Percentiles rank a stretch among this genome's conserved stretches.
Evolutionary conservation across 2,888 invertebrate genomes (phyloP).

Genomic region (Tipula vernalis): DNA sequence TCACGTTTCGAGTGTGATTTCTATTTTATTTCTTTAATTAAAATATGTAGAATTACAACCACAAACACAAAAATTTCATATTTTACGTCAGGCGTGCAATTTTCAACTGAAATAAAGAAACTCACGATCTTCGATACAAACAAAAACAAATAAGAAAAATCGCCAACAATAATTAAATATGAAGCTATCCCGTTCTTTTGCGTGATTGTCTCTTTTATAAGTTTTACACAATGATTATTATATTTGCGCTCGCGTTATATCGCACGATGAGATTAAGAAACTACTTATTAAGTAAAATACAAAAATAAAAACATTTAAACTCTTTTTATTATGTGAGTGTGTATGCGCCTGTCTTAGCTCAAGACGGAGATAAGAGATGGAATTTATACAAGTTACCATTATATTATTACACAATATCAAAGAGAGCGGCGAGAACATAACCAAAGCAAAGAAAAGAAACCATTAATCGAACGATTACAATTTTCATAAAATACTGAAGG

Average conservation of each 20-base stretch:
- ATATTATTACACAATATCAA: not conserved
- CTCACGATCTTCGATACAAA: not conserved
- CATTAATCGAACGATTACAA: not conserved
- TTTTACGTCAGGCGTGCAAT: not conserved
- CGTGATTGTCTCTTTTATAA: not conserved
- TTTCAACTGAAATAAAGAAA: not conserved
- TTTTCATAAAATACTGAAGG: not conserved
- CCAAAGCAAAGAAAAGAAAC: not conserved
- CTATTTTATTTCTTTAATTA: not conserved
- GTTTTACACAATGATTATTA: not conserved
- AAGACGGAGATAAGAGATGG: not conserved
- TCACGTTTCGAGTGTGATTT: not conserved
- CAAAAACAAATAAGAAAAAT: not conserved
- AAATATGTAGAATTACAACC: not conserved
- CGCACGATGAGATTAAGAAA: not conserved
- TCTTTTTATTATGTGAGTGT: not conserved
- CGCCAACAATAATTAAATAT: not conserved
- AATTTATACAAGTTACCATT: not conserved
- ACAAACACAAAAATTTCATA: not conserved
- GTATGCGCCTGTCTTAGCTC: not conserved
- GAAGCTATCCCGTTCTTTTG: not conserved
- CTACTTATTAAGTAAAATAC: not conserved
- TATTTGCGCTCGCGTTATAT: not conserved
- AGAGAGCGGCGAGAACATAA: not conserved
- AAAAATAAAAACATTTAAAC: not conserved